Base-by-base conservation (phyloP, 2,888 invertebrate genomes). In the Cephalotes varians region DNA sequence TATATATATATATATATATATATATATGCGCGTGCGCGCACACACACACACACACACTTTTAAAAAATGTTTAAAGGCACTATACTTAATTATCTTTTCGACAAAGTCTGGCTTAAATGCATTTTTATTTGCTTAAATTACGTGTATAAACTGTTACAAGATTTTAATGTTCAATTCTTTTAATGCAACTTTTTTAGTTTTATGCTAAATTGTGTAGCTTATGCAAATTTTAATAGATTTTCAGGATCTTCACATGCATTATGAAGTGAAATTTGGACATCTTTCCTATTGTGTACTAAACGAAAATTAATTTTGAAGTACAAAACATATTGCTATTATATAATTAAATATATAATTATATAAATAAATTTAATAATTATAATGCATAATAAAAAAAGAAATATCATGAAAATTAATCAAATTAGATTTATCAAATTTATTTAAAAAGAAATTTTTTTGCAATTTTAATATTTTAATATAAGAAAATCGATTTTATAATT, bases 301-400 rank as follows among this genome's bases (percentile, higher is more conserved):
- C 64, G 15, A n/a, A 74, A 76, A 37, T 51, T 64, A 28, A 64
- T 64, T 76, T 18, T 76, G 12, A 64, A 76, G 76, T 76, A 64
- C 64, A 76, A 76, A 76, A n/a, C n/a, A 28, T 76, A n/a, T 51
- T 64, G 4, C 12, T 49, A 49, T 74, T 51, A 64, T 64, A 64
- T 76, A 37, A 49, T 34, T 76, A 64, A 37, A 64, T 37, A 64
- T 37, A 49, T 62, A 73, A 34, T 62, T 74, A 18, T 49, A 62
- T n/a, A n/a, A n/a, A n/a, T n/a, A n/a, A n/a, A n/a, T n/a, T n/a
- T n/a, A 49, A 49, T 62, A 73, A 34, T 62, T 74, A 18, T 49
- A 62, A 73, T 31, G 37, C 34, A 15, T 15, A 15, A 15, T 37
- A 71, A 34, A 71, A 10, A 15, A 37, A 71, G 18, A 15, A 37